These are phyloP conservation scores for Papilio gigon DNA, from an alignment of 2,888 invertebrate species.

Conservation along the genomic window DNA sequence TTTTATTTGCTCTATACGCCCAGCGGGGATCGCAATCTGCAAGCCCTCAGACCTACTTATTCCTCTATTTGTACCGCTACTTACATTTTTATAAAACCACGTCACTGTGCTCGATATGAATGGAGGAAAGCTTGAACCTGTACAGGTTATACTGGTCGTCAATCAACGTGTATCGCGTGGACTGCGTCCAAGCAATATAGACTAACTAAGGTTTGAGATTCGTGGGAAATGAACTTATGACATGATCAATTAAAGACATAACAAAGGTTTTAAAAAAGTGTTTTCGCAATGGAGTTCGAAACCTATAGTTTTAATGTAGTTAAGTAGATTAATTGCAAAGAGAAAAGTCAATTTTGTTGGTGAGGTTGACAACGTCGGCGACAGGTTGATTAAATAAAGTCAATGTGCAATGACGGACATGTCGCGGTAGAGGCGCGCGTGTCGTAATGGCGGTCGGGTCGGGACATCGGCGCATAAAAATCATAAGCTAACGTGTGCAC, in stretches of 20 bases:
- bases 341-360: background rate
- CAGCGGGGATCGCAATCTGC: constrained; percentile 62
- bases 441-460: constrained; percentile 68
- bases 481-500: constrained; percentile 64
- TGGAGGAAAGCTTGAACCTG: constrained; percentile 3
- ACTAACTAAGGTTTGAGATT: background rate
- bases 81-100: constrained; percentile 12
- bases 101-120: background rate
- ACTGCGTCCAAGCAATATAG: background rate
- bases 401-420: constrained; percentile 58
- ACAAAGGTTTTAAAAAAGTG: too few species aligned
- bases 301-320: background rate
- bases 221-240: background rate
- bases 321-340: background rate
- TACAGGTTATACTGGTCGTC: background rate
- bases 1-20: constrained; percentile 38
- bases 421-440: constrained; percentile 62
- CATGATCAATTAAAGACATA: too few species aligned
- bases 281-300: too few species aligned
- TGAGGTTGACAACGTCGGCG: background rate
- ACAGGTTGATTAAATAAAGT: constrained; percentile 30
- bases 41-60: constrained; percentile 54
- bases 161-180: background rate
- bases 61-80: constrained; percentile 1
- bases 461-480: constrained; percentile 63